A percentile compares a stretch with the other conserved stretches of the same genome.
Evolutionary conservation across 92 coral and sea anemone genomes (phyloP).

Genomic region (Epizoanthus stellaris): DNA sequence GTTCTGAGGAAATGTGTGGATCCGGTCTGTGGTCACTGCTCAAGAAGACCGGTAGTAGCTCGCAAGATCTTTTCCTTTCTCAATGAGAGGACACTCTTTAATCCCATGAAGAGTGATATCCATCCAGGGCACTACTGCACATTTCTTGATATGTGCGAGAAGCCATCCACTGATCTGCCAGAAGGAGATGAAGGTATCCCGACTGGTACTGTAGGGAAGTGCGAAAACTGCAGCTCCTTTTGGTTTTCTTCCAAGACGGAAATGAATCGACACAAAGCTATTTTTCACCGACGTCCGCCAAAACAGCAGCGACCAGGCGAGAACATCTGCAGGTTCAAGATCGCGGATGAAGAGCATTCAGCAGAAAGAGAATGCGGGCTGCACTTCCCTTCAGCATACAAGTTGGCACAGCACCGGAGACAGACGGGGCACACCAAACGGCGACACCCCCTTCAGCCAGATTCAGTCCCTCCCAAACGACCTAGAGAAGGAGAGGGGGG

Average conservation of each 20-base stretch:
- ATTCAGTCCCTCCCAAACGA: constrained; percentile 33
- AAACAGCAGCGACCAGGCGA: constrained; percentile 3
- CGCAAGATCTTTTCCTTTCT: constrained; percentile 38
- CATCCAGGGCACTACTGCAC: constrained; percentile 58
- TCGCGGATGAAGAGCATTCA: constrained; percentile 22
- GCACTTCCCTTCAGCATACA: constrained; percentile 19
- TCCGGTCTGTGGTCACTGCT: constrained; percentile 53
- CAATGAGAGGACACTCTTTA: constrained; percentile 28
- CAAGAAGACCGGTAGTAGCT: constrained; percentile 54
- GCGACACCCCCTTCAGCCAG: constrained; percentile 3
- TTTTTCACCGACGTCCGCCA: constrained; percentile 19
- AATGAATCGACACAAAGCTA: constrained; percentile 10
- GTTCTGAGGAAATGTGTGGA: constrained; percentile 60
- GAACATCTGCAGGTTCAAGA: constrained; percentile 33
- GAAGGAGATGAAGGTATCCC: constrained; percentile 38
- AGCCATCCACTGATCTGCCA: constrained; percentile 17
- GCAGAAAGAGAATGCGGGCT: constrained; percentile 10
- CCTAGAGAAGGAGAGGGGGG: not conserved
- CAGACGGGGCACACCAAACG: constrained; percentile 10
- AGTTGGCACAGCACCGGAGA: constrained; percentile 18
- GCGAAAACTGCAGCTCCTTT: not conserved
- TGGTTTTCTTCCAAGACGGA: constrained; percentile 23
- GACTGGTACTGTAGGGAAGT: constrained; percentile 16
- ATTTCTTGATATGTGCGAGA: constrained; percentile 55
- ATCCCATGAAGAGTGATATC: constrained; percentile 44